These are phyloP conservation scores for Drosophila emarginata DNA, from an alignment of 2,888 invertebrate species.

Conservation along the genomic window DNA sequence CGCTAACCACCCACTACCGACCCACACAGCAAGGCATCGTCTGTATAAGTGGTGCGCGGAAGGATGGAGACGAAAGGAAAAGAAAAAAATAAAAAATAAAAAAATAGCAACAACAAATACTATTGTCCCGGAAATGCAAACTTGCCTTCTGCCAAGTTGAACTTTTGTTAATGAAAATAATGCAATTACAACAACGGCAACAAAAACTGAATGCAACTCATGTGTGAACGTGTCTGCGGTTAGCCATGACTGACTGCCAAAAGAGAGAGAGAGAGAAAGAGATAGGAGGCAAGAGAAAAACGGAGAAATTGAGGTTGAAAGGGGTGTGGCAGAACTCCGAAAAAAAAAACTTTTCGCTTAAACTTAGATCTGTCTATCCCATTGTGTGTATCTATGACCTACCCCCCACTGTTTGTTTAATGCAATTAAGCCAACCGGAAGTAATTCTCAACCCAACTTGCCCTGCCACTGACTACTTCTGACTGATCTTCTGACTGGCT, in stretches of 20 bases:
- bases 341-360: conserved; percentile 51
- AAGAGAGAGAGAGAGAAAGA: neutral
- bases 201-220: conserved; percentile 49
- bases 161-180: conserved; percentile 77
- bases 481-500: conserved; percentile 34
- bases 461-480: conserved; percentile 51
- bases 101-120: conserved; percentile 10
- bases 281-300: neutral
- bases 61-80: conserved; percentile 2
- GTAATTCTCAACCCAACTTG: conserved; percentile 52
- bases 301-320: neutral
- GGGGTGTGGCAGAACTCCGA: conserved; percentile 9
- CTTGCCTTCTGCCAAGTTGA: conserved; percentile 46
- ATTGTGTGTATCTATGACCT: conserved; percentile 24
- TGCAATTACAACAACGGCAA: conserved; percentile 58
- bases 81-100: neutral
- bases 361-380: conserved; percentile 36
- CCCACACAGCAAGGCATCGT: conserved; percentile 15
- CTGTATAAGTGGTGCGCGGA: conserved; percentile 11
- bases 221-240: conserved; percentile 77
- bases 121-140: conserved; percentile 64
- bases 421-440: conserved; percentile 72
- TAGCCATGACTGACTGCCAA: conserved; percentile 42
- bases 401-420: conserved; percentile 56
- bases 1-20: conserved; percentile 9